Base-by-base conservation (phyloP, 2,888 invertebrate species). In the Aelia acuminata region DNA sequence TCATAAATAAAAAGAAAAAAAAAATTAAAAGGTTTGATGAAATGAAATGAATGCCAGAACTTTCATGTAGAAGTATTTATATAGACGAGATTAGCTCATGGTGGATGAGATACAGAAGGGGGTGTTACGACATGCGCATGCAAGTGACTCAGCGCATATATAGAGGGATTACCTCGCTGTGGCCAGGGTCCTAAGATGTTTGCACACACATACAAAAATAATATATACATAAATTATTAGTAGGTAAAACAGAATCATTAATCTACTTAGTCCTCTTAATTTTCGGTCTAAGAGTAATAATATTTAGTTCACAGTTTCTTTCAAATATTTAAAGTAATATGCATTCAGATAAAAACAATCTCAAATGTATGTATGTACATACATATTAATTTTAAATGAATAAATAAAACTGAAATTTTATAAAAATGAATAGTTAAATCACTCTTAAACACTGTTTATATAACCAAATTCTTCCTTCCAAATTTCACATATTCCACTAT, bases 111-210 rank as follows among this genome's bases (percentile, higher is more conserved):
- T 70, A 75, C 4, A 10, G 10, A 39, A 84, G 26, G 84, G 84
- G 31, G 84, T 84, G 84, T 80, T 80, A 53, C 49, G 35, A 87
- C 89, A 89, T 89, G 89, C 89, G 89, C 89, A 89, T 89, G 89
- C 89, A 89, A 88, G 63, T 49, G 89, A 88, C 80, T 75, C 89
- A 87, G 89, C 89, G 89, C 89, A 89, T 89, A 89, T 88, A 88
- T 88, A 89, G 87, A 80, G 88, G 90, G 84, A 84, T 90, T 90
- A 90, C 90, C 90, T 90, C 90, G 80, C 48, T 88, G 89, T 90
- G 90, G 50, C 90, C 90, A 48, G 90, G 89, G 88, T 90, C 90
- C 90, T 90, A 90, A 88, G 84, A 48, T 86, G 90, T 84, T 89
- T 85, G 89, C 89, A 89, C 89, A 89, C 84, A 90, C 88, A 90